Conservation (phyloP, 1,140 invertebrate genomes). For the Fopius arisanus region DNA sequence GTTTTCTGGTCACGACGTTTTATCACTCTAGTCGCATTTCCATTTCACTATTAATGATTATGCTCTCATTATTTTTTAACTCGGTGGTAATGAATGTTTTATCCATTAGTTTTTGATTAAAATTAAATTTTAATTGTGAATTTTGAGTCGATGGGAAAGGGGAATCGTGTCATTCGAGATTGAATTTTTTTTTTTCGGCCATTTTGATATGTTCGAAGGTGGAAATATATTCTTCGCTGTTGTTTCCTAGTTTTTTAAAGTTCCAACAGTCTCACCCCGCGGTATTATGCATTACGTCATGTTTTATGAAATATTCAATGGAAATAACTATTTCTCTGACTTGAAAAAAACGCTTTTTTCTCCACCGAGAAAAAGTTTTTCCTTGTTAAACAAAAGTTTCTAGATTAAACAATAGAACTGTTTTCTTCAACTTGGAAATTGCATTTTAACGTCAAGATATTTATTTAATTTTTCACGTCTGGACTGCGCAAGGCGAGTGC, state of each 20-base stretch:
- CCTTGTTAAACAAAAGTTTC: too few species aligned
- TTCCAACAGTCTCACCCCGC: background rate
- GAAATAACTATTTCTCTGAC: background rate
- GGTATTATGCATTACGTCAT: background rate
- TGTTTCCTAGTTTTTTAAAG: background rate
- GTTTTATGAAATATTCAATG: background rate
- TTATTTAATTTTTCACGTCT: too few species aligned
- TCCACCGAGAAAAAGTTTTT: too few species aligned
- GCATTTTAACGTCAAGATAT: too few species aligned
- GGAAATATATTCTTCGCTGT: slow-evolving; percentile 62
- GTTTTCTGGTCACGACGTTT: slow-evolving; percentile 53
- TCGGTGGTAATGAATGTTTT: background rate
- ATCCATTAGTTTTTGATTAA: background rate
- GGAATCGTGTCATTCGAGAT: background rate
- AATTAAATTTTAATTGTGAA: background rate
- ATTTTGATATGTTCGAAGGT: slow-evolving; percentile 65
- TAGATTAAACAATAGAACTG: too few species aligned
- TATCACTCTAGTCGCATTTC: slow-evolving; percentile 22
- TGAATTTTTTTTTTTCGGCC: slow-evolving; percentile 25
- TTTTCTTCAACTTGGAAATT: too few species aligned
- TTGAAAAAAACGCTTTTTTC: background rate
- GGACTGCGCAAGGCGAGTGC: too few species aligned
- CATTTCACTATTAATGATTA: background rate
- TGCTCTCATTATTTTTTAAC: background rate
- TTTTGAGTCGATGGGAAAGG: background rate